A percentile compares a stretch with the other conserved stretches of the same genome.
These are phyloP conservation scores for Phyto melanocephala DNA, from an alignment of 2,888 invertebrate genomes.

Conservation along the genomic window DNA sequence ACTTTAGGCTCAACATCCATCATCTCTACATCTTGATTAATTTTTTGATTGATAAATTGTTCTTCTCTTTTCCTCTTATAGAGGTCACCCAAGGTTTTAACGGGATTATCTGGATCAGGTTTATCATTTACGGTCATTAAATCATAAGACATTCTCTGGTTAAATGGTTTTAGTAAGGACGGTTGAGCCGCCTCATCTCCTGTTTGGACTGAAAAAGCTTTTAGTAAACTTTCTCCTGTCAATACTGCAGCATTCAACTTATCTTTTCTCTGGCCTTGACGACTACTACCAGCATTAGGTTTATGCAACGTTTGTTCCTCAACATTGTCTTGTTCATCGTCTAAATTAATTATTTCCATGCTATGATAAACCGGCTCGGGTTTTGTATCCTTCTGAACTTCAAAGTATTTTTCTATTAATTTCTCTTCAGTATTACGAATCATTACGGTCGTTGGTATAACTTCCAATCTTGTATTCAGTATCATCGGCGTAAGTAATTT, in stretches of 20 bases:
- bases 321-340: conserved; percentile 51
- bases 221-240: conserved; percentile 36
- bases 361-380: neutral
- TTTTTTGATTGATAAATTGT: conserved; percentile 27
- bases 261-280: neutral
- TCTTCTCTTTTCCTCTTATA: conserved; percentile 50
- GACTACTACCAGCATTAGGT: neutral
- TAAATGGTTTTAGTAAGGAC: conserved; percentile 66
- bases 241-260: neutral
- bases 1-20: conserved; percentile 25
- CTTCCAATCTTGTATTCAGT: conserved; percentile 66
- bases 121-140: conserved; percentile 34
- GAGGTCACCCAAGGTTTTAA: conserved; percentile 51
- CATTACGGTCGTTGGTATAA: conserved; percentile 71
- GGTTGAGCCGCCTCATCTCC: conserved; percentile 46
- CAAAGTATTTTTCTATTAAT: conserved; percentile 74
- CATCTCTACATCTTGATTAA: conserved; percentile 30
- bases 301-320: conserved; percentile 11
- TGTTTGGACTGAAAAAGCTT: conserved; percentile 20
- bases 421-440: conserved; percentile 72
- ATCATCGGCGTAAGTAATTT: conserved; percentile 72
- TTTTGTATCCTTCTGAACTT: conserved; percentile 60
- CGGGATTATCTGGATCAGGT: conserved; percentile 6
- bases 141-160: conserved; percentile 55
- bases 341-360: conserved; percentile 49